These are phyloP conservation scores for Salmo trutta DNA, from an alignment of 2,797 vertebrate species.

Conservation along the genomic window DNA sequence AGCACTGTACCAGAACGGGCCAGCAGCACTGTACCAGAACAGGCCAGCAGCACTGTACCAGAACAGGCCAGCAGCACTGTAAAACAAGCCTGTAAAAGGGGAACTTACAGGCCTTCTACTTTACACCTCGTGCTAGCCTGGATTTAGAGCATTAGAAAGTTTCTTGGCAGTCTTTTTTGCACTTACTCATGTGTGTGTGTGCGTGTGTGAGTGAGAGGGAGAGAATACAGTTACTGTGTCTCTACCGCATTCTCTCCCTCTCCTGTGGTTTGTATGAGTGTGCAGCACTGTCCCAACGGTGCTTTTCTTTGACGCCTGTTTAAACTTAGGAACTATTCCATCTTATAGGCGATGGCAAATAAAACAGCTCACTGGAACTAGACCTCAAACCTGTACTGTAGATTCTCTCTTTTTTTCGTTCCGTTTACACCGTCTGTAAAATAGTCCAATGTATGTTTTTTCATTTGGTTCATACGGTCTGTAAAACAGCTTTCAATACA, in stretches of 20 bases:
- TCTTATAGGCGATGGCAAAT: constrained; percentile 65
- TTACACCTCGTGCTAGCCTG: constrained; percentile 64
- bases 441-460: constrained; percentile 31
- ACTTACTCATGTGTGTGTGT: constrained; percentile 23
- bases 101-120: constrained; percentile 67
- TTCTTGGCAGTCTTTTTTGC: constrained; percentile 67
- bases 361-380: constrained; percentile 52
- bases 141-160: constrained; percentile 78
- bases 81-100: constrained; percentile 50
- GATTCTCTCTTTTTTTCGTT: constrained; percentile 46
- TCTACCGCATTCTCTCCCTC: neutral
- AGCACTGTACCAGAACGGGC: constrained; percentile 50
- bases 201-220: neutral
- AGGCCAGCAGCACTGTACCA: constrained; percentile 20
- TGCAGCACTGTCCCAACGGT: constrained; percentile 43
- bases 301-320: constrained; percentile 60
- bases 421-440: constrained; percentile 37
- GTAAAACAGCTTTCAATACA: neutral
- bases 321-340: constrained; percentile 62
- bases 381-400: constrained; percentile 23
- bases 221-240: constrained; percentile 30
- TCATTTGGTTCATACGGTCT: neutral
- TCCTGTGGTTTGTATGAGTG: constrained; percentile 51
- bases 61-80: constrained; percentile 55
- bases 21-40: no score